Percentiles rank a stretch among this genome's conserved stretches.
phyloP scores from a whole-genome alignment of 2,888 invertebrate species.

The Chrysina gloriosa region DNA sequence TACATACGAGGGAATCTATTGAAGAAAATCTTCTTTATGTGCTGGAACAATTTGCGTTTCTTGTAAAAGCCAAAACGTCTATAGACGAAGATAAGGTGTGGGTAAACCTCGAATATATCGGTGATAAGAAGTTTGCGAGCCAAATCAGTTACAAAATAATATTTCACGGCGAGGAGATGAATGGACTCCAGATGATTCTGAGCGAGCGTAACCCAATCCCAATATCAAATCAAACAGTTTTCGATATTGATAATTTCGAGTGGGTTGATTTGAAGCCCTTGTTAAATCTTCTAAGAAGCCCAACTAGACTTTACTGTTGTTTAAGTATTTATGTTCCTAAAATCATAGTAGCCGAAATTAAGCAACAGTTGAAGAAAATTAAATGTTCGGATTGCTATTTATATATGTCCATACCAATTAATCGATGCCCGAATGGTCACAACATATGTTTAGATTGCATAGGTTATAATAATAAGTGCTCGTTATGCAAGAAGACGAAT shows the following conservation, averaged over 20 bases:
- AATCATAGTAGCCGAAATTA: constrained; percentile 6
- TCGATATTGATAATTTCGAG: constrained; percentile 29
- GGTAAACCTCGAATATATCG: constrained; percentile 37
- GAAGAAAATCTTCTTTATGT: constrained; percentile 25
- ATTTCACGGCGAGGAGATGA: constrained; percentile 30
- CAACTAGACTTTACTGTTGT: constrained; percentile 19
- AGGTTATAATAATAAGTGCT: constrained; percentile 34
- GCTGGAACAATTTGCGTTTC: constrained; percentile 24
- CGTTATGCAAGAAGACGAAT: constrained; percentile 17
- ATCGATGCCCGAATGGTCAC: constrained; percentile 37
- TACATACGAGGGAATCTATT: constrained; percentile 8
- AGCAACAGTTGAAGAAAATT: constrained; percentile 28
- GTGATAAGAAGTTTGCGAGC: not conserved
- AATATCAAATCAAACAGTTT: constrained; percentile 1
- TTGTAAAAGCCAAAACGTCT: constrained; percentile 36
- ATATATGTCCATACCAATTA: constrained; percentile 40
- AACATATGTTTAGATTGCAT: constrained; percentile 37
- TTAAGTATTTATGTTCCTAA: constrained; percentile 30
- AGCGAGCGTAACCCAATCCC: constrained; percentile 19
- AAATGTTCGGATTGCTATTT: constrained; percentile 35
- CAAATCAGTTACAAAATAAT: constrained; percentile 39
- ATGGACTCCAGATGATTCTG: constrained; percentile 30
- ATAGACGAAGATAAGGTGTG: constrained; percentile 36
- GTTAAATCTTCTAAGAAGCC: constrained; percentile 25
- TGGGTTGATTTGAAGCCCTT: constrained; percentile 30